Evolutionary conservation across 2,113 vertebrate species (phyloP).

Genomic region (Mesitornis unicolor): DNA sequence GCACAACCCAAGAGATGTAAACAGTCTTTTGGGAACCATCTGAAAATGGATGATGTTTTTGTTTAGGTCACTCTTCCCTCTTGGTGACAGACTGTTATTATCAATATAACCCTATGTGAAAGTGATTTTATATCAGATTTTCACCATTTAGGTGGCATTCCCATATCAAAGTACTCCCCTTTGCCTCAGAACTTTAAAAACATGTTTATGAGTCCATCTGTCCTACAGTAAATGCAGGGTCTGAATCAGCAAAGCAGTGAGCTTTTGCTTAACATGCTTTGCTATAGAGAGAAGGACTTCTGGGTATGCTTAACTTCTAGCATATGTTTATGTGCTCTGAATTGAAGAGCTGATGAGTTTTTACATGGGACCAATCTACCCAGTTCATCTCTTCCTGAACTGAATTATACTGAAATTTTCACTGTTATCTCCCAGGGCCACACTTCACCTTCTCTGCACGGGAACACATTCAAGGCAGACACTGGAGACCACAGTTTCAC

Average conservation of each 20-base stretch:
- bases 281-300: neutral
- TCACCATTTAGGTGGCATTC: neutral
- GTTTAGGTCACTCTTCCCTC: neutral
- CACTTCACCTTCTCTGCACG: neutral
- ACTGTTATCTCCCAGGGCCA: neutral
- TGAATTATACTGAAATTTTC: neutral
- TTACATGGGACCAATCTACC: neutral
- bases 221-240: neutral
- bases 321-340: neutral
- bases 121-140: neutral
- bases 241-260: conserved; percentile 6
- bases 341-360: neutral
- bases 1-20: neutral
- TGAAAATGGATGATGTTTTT: neutral
- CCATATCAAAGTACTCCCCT: neutral
- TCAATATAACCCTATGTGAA: neutral
- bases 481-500: neutral
- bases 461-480: neutral
- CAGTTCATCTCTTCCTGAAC: neutral
- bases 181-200: conserved; percentile 12
- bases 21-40: neutral
- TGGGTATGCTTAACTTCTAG: neutral
- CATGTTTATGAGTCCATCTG: conserved; percentile 24
- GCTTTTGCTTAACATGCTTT: neutral
- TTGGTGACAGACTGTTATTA: neutral